Evolutionary conservation across 2,797 vertebrate species (phyloP).

Genomic region (Acrossocheilus fasciatus): DNA sequence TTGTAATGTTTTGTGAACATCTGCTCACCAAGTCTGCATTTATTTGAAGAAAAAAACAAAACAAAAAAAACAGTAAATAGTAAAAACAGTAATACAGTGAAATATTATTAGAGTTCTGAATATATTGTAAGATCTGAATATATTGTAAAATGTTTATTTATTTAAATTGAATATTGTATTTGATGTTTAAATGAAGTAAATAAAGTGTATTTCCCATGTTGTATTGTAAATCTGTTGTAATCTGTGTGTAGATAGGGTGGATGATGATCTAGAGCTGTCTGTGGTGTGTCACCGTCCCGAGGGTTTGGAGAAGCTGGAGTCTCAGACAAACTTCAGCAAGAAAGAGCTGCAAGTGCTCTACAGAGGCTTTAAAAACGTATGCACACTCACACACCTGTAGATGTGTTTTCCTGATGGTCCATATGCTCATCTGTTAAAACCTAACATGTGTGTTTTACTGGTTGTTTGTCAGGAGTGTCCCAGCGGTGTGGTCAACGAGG

Average conservation of each 20-base stretch:
- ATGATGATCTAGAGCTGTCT: constrained; percentile 96
- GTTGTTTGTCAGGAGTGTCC: constrained; percentile 89
- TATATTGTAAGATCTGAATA: background rate
- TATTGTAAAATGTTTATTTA: background rate
- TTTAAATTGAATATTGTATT: background rate
- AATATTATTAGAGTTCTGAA: background rate
- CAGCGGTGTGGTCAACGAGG: constrained; percentile 93
- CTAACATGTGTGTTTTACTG: constrained; percentile 11
- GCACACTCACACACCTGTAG: constrained; percentile 27
- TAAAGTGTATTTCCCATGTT: background rate
- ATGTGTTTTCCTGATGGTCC: background rate
- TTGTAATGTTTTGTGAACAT: too few species aligned
- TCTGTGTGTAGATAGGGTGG: constrained; percentile 85
- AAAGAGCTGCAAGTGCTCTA: constrained; percentile 96
- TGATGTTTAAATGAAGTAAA: background rate
- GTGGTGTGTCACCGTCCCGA: constrained; percentile 94
- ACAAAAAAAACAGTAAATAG: too few species aligned
- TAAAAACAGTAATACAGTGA: background rate
- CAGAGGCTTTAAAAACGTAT: constrained; percentile 97
- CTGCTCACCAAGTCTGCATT: background rate
- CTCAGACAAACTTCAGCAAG: constrained; percentile 95
- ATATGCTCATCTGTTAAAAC: too few species aligned
- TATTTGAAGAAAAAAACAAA: background rate
- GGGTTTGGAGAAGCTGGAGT: constrained; percentile 91
- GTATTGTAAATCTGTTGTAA: background rate